These are phyloP conservation scores for Oplegnathus fasciatus DNA, from an alignment of 2,113 vertebrate genomes.

Conservation along the genomic window DNA sequence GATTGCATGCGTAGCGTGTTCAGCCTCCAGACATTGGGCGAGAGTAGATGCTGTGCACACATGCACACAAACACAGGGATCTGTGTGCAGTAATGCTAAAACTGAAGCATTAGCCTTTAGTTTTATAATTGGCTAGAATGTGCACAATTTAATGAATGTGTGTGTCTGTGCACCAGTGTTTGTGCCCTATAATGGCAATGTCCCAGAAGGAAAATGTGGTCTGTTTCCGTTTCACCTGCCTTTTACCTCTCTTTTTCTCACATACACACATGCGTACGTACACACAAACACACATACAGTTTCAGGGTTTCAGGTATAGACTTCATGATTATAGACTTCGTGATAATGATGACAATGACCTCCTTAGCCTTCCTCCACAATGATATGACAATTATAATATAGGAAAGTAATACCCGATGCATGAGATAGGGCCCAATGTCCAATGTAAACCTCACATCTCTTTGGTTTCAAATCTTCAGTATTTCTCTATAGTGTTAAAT, in stretches of 20 bases:
- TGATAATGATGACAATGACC: background rate
- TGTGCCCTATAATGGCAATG: constrained; percentile 30
- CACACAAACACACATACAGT: background rate
- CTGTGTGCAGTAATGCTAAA: constrained; percentile 13
- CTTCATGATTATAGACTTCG: background rate
- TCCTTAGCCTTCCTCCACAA: background rate
- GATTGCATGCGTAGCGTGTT: constrained; percentile 53
- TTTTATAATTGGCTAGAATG: constrained; percentile 55
- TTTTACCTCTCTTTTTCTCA: constrained; percentile 3
- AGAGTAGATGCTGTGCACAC: constrained; percentile 20
- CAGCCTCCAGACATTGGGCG: constrained; percentile 53
- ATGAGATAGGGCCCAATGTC: background rate
- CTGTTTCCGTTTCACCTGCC: constrained; percentile 44
- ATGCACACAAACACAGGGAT: background rate
- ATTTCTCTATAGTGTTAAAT: too few relatives aligned
- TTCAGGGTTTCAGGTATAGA: background rate
- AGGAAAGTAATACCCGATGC: background rate
- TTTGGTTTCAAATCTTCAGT: too few relatives aligned
- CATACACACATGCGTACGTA: background rate
- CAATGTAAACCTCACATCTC: background rate
- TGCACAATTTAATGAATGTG: constrained; percentile 20
- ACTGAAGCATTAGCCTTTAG: constrained; percentile 31
- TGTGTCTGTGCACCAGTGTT: constrained; percentile 16
- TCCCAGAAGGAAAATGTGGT: constrained; percentile 13
- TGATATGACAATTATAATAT: background rate